Percentiles rank a stretch among this genome's conserved stretches.
phyloP scores from a whole-genome alignment of 2,888 invertebrate genomes.

The Nephrocerus scutellatus region DNA sequence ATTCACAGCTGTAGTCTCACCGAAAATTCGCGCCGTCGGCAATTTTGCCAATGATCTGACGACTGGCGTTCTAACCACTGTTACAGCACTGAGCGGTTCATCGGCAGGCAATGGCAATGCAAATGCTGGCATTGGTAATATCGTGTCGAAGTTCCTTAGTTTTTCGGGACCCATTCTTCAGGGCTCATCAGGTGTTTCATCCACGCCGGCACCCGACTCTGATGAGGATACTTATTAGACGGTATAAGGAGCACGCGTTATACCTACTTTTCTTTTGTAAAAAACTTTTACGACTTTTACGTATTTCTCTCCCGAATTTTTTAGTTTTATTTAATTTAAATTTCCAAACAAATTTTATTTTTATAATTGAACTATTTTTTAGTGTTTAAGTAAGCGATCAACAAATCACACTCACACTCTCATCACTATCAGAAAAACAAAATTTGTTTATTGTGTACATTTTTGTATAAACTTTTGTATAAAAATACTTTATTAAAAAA shows the following conservation, averaged over 20 bases:
- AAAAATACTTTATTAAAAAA: no score
- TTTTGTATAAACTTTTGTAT: no score
- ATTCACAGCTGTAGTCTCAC: slow-evolving; percentile 63
- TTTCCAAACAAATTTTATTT: slow-evolving; percentile 21
- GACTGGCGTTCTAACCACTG: slow-evolving; percentile 51
- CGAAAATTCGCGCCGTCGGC: slow-evolving; percentile 62
- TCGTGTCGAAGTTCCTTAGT: slow-evolving; percentile 44
- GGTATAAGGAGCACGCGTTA: slow-evolving; percentile 5
- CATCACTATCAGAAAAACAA: no score
- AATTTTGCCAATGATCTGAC: slow-evolving; percentile 59
- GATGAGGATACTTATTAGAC: slow-evolving; percentile 44
- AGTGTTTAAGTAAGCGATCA: slow-evolving; percentile 7
- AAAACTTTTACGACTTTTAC: no score
- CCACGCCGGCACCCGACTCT: slow-evolving; percentile 40
- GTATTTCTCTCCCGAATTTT: slow-evolving; percentile 10
- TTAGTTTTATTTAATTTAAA: slow-evolving; percentile 19
- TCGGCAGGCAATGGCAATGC: slow-evolving; percentile 46
- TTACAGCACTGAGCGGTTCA: slow-evolving; percentile 50
- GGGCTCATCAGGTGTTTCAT: slow-evolving; percentile 42
- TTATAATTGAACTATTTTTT: slow-evolving; percentile 10
- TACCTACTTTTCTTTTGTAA: no score
- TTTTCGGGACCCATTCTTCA: slow-evolving; percentile 47
- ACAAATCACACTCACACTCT: no score
- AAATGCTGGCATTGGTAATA: slow-evolving; percentile 42
- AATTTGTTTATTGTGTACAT: no score